Evolutionary conservation across 2,113 vertebrate species (phyloP).

Genomic region (Indicator maculatus): DNA sequence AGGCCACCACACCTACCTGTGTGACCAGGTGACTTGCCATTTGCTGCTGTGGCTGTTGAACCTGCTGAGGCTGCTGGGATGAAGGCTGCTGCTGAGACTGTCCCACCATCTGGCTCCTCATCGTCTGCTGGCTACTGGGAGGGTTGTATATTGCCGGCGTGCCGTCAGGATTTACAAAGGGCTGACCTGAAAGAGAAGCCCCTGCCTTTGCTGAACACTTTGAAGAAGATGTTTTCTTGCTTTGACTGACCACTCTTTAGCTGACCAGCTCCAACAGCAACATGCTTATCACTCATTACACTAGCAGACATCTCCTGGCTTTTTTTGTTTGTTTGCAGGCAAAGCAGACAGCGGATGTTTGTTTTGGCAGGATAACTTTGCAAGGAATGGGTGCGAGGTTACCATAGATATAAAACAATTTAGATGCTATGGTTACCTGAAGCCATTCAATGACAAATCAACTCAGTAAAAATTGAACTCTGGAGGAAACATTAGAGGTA

Average conservation of each 20-base stretch:
- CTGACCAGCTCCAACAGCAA: background rate
- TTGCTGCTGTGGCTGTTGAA: conserved; percentile 80
- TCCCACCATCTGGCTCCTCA: conserved; percentile 79
- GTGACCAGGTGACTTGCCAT: conserved; percentile 78
- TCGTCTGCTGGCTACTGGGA: conserved; percentile 83
- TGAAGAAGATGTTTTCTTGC: background rate
- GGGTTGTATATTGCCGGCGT: conserved; percentile 93
- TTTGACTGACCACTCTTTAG: background rate
- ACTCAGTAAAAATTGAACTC: background rate
- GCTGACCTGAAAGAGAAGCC: conserved; percentile 83
- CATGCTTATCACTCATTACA: background rate
- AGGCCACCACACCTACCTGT: conserved; percentile 83
- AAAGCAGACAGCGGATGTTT: background rate
- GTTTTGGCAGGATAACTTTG: background rate
- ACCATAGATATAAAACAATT: conserved; percentile 1
- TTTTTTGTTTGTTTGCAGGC: background rate
- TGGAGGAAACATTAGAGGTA: background rate
- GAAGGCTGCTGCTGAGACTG: conserved; percentile 76
- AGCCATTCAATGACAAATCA: background rate
- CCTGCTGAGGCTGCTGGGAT: conserved; percentile 78
- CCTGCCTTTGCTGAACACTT: background rate
- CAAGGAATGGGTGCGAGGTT: conserved; percentile 2
- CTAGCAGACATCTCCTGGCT: background rate
- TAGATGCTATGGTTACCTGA: background rate
- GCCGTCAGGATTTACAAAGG: conserved; percentile 94